These are phyloP conservation scores for Lophotis ruficrista DNA, from an alignment of 2,113 vertebrate genomes.

Conservation along the genomic window DNA sequence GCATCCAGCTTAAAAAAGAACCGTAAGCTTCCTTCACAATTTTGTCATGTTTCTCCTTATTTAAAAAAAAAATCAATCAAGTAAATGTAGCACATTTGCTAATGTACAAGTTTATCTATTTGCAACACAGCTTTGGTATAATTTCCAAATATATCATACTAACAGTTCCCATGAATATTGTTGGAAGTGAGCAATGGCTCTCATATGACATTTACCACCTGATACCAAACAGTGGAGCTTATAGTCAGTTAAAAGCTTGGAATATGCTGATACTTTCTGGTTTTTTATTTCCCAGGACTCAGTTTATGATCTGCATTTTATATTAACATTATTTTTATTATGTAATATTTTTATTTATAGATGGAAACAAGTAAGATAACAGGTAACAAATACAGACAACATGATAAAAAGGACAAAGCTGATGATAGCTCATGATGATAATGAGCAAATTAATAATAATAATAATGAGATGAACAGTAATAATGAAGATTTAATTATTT, in stretches of 20 bases:
- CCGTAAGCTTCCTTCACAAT: not conserved
- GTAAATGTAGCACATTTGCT: not conserved
- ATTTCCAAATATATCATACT: not conserved
- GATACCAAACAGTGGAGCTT: not conserved
- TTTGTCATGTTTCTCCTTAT: not conserved
- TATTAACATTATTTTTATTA: not conserved
- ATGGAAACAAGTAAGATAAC: not conserved
- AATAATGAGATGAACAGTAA: not conserved
- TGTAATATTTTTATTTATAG: not conserved
- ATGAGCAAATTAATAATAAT: not conserved
- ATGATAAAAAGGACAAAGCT: not conserved
- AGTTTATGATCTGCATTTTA: not conserved
- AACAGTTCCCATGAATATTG: not conserved
- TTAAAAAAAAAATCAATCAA: not conserved
- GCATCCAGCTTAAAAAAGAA: not conserved
- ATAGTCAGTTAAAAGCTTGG: not conserved
- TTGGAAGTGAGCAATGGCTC: not conserved
- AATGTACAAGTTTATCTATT: not conserved
- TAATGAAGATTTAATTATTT: not conserved
- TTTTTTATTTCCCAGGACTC: not conserved
- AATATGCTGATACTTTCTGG: not conserved
- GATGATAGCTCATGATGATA: not conserved
- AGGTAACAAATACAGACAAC: not conserved
- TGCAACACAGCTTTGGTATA: not conserved
- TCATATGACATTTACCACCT: not conserved